These are phyloP conservation scores for Petrophora chlorosata DNA, from an alignment of 2,888 invertebrate genomes.

Conservation along the genomic window DNA sequence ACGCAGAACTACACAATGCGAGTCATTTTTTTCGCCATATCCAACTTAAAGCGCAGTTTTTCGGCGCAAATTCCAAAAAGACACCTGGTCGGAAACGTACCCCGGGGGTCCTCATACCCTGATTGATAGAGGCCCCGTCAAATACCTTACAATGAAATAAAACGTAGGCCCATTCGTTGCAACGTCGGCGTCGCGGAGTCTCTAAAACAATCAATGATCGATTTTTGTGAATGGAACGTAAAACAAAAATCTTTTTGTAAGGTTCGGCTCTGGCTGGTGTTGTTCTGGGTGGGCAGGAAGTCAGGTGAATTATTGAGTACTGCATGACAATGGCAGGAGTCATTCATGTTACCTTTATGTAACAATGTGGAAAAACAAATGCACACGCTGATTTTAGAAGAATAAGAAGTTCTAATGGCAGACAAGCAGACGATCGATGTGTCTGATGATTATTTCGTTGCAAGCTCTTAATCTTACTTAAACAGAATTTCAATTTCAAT, in stretches of 20 bases:
- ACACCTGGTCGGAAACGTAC: constrained; percentile 83
- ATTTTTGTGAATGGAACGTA: constrained; percentile 73
- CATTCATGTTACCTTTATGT: constrained; percentile 6
- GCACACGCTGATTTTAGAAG: too few species aligned
- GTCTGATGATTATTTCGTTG: too few species aligned
- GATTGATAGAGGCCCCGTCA: constrained; percentile 78
- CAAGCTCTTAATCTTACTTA: too few species aligned
- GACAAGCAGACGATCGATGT: too few species aligned
- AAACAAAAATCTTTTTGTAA: constrained; percentile 71
- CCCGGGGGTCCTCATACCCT: constrained; percentile 72
- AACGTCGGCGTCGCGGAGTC: constrained; percentile 75
- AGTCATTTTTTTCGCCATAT: constrained; percentile 65
- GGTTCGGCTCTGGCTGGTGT: too few species aligned
- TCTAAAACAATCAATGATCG: constrained; percentile 83
- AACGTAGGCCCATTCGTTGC: constrained; percentile 54
- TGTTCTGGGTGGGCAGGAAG: constrained; percentile 71
- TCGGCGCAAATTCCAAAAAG: constrained; percentile 79
- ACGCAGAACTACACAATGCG: constrained; percentile 77
- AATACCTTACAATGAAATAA: constrained; percentile 64
- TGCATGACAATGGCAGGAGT: constrained; percentile 13
- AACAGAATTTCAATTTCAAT: too few species aligned
- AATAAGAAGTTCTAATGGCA: too few species aligned
- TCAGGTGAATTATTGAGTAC: constrained; percentile 60
- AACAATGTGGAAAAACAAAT: constrained; percentile 6
- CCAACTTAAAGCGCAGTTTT: constrained; percentile 75